Evolutionary conservation across 2,888 invertebrate genomes (phyloP).

Genomic region (Aleiodes leptofemur): DNA sequence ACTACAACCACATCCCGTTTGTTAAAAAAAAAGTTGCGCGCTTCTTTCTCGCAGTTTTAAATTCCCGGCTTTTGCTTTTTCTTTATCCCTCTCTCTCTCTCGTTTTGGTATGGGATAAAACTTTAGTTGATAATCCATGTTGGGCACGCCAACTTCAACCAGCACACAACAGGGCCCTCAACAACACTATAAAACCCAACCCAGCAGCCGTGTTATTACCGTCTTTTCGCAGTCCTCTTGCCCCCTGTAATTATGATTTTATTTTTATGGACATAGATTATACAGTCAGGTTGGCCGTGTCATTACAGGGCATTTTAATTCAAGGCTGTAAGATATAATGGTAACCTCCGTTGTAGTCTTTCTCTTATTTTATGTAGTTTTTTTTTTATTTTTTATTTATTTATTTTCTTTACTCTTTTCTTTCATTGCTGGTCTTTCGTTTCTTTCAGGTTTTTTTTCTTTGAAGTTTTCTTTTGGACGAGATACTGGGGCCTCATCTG

Average conservation of each 20-base stretch:
- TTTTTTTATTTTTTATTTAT: neutral
- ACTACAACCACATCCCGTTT: conserved; percentile 37
- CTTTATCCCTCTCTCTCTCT: neutral
- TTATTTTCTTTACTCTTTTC: conserved; percentile 1
- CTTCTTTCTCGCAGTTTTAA: conserved; percentile 14
- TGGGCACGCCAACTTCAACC: conserved; percentile 41
- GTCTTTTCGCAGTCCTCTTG: conserved; percentile 70
- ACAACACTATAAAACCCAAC: conserved; percentile 25
- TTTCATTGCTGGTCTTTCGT: conserved; percentile 3
- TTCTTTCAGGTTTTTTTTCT: neutral
- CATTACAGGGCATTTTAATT: conserved; percentile 75
- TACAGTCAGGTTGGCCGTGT: conserved; percentile 71
- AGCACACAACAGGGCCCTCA: conserved; percentile 10
- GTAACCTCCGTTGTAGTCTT: conserved; percentile 62
- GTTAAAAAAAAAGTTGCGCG: neutral
- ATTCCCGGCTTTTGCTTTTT: neutral
- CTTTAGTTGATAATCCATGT: conserved; percentile 16
- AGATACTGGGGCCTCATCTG: neutral
- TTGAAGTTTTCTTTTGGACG: neutral
- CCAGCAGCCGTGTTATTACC: conserved; percentile 70
- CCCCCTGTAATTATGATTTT: conserved; percentile 74
- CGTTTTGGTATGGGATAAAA: neutral
- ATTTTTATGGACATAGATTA: conserved; percentile 75
- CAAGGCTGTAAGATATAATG: conserved; percentile 73
- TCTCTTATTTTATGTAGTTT: conserved; percentile 43